A percentile compares a stretch with the other conserved stretches of the same genome.
Conservation (phyloP, 1,140 invertebrate genomes). For the Whitmania pigra region DNA sequence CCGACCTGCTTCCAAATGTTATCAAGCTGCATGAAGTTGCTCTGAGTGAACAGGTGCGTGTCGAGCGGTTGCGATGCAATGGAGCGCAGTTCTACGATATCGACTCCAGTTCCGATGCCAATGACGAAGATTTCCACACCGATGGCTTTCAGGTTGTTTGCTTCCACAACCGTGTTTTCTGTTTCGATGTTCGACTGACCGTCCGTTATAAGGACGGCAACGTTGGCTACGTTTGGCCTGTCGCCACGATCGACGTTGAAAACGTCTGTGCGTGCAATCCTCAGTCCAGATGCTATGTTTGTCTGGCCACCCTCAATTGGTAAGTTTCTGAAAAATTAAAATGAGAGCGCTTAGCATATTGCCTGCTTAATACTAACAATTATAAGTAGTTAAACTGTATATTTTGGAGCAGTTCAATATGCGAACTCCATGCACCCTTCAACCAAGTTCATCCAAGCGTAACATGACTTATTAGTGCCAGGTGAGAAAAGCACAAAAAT, state of each 20-base stretch:
- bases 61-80: slow-evolving; percentile 9
- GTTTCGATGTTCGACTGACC: slow-evolving; percentile 31
- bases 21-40: neutral
- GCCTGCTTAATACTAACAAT: too few relatives aligned
- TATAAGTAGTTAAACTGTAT: too few relatives aligned
- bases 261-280: slow-evolving; percentile 27
- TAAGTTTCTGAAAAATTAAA: slow-evolving; percentile 33
- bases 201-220: slow-evolving; percentile 35
- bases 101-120: slow-evolving; percentile 14
- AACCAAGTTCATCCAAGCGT: slow-evolving; percentile 10
- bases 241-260: slow-evolving; percentile 28
- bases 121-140: slow-evolving; percentile 20
- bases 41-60: neutral
- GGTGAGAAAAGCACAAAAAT: too few relatives aligned
- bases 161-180: slow-evolving; percentile 14
- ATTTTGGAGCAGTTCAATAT: too few relatives aligned
- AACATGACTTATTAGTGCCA: too few relatives aligned
- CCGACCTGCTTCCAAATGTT: neutral
- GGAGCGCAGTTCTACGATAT: slow-evolving; percentile 5
- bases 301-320: slow-evolving; percentile 26
- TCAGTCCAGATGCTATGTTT: slow-evolving; percentile 33
- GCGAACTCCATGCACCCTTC: neutral
- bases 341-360: slow-evolving; percentile 3
- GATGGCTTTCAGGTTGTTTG: neutral
- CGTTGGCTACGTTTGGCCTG: slow-evolving; percentile 30